Evolutionary conservation across 1,140 invertebrate species (phyloP), one percentile per base, ranked within the genome.

Genomic region (Drosophila pruinosa): DNA sequence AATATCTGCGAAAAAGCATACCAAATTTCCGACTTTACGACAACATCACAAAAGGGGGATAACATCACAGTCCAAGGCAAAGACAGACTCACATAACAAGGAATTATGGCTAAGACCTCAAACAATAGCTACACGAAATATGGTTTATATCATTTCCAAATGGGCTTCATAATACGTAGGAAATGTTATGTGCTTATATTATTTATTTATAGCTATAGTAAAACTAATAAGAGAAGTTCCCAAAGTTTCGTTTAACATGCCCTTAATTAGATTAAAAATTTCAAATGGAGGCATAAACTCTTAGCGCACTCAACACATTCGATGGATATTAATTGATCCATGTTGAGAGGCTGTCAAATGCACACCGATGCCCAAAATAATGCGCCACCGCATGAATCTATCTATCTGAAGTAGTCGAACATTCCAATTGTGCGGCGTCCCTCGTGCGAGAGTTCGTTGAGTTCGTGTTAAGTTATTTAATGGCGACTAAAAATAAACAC

Each of bases 251-350:
- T 45, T 63, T 22, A 57, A 31, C 39, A 48, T 50, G 45, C 31
- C 24, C 61, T 10, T 61, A 43, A 26, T 56, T 34, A 14, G 47
- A 85, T 86, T 74, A 24, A 73, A 74, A 34, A 67, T 67, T 62
- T 39, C 43, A 59, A 81, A 77, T 77, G 76, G 53, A 83, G 80
- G 48, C 72, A 80, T 86, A 86, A 85, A 64, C 81, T 78, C 79
- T 82, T 76, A 58, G 54, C 62, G 8, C 22, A 47, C 57, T 73
- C 61, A 63, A 53, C 68, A 63, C 59, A 62, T 67, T 50, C 69
- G 78, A 72, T 82, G 79, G 64, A 83, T 88, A 78, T 88, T 78
- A 88, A 88, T 88, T 88, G 82, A 81, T 75, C 67, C 75, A 43
- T 68, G 74, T 65, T 75, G 82, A 88, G 78, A 72, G 82, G 48